Percentiles rank a stretch among this genome's conserved stretches.
These are phyloP conservation scores for Oceanites oceanicus DNA, from an alignment of 2,113 vertebrate species.

Conservation along the genomic window DNA sequence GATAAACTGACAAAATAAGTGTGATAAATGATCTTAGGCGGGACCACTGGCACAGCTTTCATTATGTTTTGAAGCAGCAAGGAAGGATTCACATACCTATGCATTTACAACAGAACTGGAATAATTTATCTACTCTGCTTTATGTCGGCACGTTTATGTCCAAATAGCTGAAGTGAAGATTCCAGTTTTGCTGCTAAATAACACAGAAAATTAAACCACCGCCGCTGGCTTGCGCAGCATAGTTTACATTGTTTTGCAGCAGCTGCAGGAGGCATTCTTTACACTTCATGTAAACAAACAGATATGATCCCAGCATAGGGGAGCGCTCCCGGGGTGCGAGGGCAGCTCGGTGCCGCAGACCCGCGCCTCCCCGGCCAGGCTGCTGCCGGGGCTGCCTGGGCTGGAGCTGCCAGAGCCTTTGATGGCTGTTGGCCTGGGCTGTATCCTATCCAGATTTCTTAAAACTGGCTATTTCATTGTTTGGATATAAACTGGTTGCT, in stretches of 20 bases:
- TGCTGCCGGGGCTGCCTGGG: neutral
- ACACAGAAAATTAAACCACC: neutral
- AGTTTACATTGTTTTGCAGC: neutral
- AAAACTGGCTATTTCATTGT: neutral
- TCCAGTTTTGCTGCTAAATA: conserved; percentile 8
- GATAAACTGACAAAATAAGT: neutral
- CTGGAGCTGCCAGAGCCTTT: neutral
- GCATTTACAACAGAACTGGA: neutral
- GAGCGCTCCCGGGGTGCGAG: neutral
- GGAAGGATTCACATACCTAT: neutral
- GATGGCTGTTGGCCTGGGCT: neutral
- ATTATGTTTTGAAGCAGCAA: neutral
- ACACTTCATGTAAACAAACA: neutral
- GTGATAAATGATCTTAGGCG: neutral
- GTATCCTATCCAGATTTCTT: neutral
- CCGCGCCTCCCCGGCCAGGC: neutral
- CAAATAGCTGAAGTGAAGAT: neutral
- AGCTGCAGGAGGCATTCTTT: neutral
- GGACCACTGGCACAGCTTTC: neutral
- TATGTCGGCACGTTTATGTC: neutral
- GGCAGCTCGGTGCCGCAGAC: neutral
- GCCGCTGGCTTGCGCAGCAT: neutral
- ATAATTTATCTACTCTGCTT: neutral
- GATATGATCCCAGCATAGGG: neutral
- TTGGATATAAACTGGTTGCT: neutral